Base-by-base conservation (phyloP, 2,888 invertebrate species). In the Gnatocerus cornutus region DNA sequence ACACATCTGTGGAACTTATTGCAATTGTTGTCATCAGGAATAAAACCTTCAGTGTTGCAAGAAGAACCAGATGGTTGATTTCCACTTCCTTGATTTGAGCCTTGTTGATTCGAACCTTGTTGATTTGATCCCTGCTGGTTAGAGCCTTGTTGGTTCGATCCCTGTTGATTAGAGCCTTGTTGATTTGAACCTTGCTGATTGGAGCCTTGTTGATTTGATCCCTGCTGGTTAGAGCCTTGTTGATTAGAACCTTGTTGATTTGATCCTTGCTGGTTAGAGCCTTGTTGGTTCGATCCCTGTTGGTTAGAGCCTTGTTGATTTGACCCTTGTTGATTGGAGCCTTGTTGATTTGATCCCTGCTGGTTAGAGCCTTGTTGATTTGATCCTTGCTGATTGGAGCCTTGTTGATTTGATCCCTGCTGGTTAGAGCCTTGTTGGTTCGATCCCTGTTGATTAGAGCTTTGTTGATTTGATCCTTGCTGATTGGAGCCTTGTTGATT, bases 1-100 rank as follows among this genome's bases (percentile, higher is more conserved):
- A 93, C 92, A 83, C 94, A 94, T 74, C 93, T 88, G 80, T 92
- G 92, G 85, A 93, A 94, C 80, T 90, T 92, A 69, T 87, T 89
- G 79, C 94, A 94, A 78, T 93, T 88, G 39, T 85, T 85, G 43
- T 87, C 86, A 82, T 93, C 90, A 9, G 90, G 89, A 78, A 90
- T 88, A 82, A 92, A 94, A 53, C 94, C 94, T 81, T 92, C 90
- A 71, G 85, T 81, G 12, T 81, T 85, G 79, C 48, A 50, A 10
- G 16, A n/a, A 10, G 21, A 10, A 8, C 27, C 27, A 16, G 9
- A 7, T 46, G 13, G 7, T 46, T 46, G 46, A 46, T 13, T 73
- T 68, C 43, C 14, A 14, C 65, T 59, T 64, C 71, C 69, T 66
- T 74, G 75, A 64, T 64, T 53, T 27, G 66, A 63, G 56, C 62